phyloP scores from a whole-genome alignment of 2,113 vertebrate genomes.

The Odontophorus gujanensis region DNA sequence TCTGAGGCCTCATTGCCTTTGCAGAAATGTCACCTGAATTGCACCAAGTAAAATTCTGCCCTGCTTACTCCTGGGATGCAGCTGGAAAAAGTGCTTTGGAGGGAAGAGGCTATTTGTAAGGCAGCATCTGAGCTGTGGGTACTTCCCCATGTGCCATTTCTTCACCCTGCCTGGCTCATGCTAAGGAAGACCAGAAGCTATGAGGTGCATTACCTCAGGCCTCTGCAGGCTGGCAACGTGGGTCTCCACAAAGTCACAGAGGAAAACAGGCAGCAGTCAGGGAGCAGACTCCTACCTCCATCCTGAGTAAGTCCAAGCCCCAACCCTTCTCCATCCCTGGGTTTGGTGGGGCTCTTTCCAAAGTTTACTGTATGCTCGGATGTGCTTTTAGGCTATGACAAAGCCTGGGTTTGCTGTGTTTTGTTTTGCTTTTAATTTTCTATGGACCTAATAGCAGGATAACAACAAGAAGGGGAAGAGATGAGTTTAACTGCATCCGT shows the following conservation, averaged over 20 bases:
- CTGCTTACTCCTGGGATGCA: not conserved
- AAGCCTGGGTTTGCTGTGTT: not conserved
- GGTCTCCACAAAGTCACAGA: not conserved
- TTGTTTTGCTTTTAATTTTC: not conserved
- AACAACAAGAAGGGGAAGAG: not conserved
- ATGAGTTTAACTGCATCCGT: conserved; percentile 6
- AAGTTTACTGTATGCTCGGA: not conserved
- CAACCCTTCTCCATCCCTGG: not conserved
- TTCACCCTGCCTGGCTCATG: not conserved
- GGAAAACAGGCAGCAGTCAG: not conserved
- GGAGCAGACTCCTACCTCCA: not conserved
- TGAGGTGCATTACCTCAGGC: not conserved
- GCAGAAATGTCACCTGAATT: not conserved
- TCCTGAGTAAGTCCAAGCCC: fast-evolving
- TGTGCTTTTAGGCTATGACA: not conserved
- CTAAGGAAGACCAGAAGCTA: not conserved
- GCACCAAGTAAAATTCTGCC: not conserved
- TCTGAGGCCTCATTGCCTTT: not conserved
- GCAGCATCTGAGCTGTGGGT: not conserved
- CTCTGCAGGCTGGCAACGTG: not conserved
- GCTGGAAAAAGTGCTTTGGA: not conserved
- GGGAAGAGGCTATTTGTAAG: not conserved
- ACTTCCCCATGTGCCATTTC: not conserved
- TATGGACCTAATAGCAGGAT: not conserved
- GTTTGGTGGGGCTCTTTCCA: not conserved